Base-by-base conservation (phyloP, 1,140 invertebrate genomes). In the Steinernema khuongi region DNA sequence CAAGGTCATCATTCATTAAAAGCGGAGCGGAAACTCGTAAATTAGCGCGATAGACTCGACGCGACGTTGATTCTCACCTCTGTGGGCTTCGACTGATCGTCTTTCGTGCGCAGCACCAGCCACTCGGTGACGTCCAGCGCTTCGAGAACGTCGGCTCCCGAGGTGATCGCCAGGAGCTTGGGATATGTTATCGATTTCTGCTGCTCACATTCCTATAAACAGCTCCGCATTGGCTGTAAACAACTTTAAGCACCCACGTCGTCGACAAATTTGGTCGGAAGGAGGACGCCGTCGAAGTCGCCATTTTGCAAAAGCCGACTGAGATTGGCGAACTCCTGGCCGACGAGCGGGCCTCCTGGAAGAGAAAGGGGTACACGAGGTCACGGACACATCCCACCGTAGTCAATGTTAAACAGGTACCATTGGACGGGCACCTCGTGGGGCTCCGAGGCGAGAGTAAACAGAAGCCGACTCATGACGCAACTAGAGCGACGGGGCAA, bases 31-130 rank as follows among this genome's bases (percentile, higher is more conserved):
- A 22, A 60, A 26, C 50, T 60, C 50, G 50, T 60, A 60, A 60
- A 60, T 60, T 17, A 60, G 26, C 50, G 26, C 50, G 4, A 26
- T 26, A 2, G 19, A 14, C 22, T 22, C 4, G 50, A n/a, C 14
- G 4, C 4, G 50, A 7, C 50, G 4, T n/a, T 14, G 29, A 29
- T 33, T 71, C 79, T n/a, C 17, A 80, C 78, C 67, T 79, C 78
- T 60, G 76, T 72, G 11, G 79, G 72, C 31, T 75, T 79, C 29
- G 77, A 79, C 28, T 73, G 60, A 14, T 71, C 77, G 28, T 79
- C 79, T 50, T 80, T 80, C 32, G 79, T 75, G 22, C 79, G 76
- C 17, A 78, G 76, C 1, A 77, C 76, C 11, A 77, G 76, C 31
- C 68, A 77, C 18, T 77, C 76, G 18, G 76, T 30, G 29, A 73